Conservation (phyloP, 1,140 invertebrate genomes). For the Belonocnema kinseyi region DNA sequence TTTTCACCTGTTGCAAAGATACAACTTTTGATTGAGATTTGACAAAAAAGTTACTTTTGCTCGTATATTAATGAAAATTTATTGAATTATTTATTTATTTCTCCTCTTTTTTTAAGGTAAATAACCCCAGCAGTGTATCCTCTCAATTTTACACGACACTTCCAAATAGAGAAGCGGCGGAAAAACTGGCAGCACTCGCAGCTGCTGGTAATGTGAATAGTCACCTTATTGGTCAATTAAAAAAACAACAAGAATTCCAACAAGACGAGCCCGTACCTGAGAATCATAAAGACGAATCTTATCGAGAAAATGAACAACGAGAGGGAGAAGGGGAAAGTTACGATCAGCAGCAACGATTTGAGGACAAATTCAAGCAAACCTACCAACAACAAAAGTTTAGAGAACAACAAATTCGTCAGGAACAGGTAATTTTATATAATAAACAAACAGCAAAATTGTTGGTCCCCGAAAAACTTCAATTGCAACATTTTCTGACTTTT, state of each 20-base stretch:
- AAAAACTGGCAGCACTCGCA: slow-evolving; percentile 75
- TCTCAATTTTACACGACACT: slow-evolving; percentile 73
- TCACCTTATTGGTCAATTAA: slow-evolving; percentile 62
- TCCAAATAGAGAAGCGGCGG: slow-evolving; percentile 75
- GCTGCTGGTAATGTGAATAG: slow-evolving; percentile 75
- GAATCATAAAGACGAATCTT: slow-evolving; percentile 62
- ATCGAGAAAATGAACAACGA: slow-evolving; percentile 39
- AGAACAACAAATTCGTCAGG: slow-evolving; percentile 42
- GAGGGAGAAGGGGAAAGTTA: slow-evolving; percentile 35
- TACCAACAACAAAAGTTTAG: slow-evolving; percentile 41
- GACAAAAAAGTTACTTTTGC: too few relatives aligned
- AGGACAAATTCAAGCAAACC: slow-evolving; percentile 39
- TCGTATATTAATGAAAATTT: too few relatives aligned
- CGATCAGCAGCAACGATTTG: slow-evolving; percentile 28
- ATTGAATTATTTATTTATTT: too few relatives aligned
- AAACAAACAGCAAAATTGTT: too few relatives aligned
- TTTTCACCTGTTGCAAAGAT: too few relatives aligned
- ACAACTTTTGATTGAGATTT: too few relatives aligned
- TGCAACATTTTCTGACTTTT: too few relatives aligned
- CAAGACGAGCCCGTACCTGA: slow-evolving; percentile 52
- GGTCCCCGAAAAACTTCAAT: too few relatives aligned
- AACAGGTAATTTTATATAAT: slow-evolving; percentile 40
- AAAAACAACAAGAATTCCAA: slow-evolving; percentile 59
- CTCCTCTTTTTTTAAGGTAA: not conserved
- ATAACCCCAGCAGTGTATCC: slow-evolving; percentile 37